Conservation (phyloP, 92 coral and sea anemone genomes). For the Zoanthus gigantus region DNA sequence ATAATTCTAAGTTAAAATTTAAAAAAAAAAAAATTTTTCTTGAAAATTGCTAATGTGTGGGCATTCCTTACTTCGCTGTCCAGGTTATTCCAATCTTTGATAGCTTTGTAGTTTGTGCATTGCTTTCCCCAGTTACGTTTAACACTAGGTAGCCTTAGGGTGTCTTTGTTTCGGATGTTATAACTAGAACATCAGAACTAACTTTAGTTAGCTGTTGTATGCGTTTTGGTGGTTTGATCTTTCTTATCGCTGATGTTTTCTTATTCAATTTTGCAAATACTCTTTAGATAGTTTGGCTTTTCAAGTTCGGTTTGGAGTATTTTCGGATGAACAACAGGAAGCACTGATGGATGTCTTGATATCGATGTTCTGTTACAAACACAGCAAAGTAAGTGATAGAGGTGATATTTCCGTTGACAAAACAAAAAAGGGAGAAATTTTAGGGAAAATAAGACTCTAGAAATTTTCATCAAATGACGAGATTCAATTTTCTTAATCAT, state of each 20-base stretch:
- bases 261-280: not conserved
- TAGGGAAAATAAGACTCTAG: not conserved
- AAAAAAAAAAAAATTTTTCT: no score
- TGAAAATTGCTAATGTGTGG: no score
- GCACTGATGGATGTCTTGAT: slow-evolving; percentile 76
- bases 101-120: no score
- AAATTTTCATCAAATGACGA: no score
- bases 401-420: not conserved
- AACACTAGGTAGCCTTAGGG: no score
- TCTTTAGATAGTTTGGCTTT: slow-evolving; percentile 81
- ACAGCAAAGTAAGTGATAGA: slow-evolving; percentile 71
- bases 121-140: no score
- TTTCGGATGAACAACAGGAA: slow-evolving; percentile 92
- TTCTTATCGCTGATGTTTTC: not conserved
- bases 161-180: no score
- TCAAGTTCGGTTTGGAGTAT: slow-evolving; percentile 94
- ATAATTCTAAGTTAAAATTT: no score
- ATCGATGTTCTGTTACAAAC: slow-evolving; percentile 86
- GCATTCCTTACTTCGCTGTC: no score
- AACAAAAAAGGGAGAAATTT: not conserved
- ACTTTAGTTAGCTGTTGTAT: not conserved
- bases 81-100: no score
- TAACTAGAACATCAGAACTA: no score
- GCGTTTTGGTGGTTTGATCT: not conserved
- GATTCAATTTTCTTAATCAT: no score